Conservation (phyloP, 2,797 vertebrate genomes). For the Geotrypetes seraphini region DNA sequence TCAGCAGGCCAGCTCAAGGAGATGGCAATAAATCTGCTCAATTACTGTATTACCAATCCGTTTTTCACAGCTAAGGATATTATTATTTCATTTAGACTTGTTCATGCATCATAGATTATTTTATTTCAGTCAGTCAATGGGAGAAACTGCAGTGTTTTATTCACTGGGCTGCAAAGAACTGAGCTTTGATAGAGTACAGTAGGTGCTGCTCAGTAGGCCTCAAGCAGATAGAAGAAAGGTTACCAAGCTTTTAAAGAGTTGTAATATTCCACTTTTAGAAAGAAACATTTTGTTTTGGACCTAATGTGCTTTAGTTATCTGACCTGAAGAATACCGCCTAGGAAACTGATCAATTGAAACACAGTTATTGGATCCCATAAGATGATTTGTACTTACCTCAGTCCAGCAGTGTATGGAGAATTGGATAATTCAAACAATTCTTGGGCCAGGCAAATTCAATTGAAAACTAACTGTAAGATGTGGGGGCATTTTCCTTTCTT, state of each 20-base stretch:
- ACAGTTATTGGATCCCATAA: constrained; percentile 80
- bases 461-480: constrained; percentile 61
- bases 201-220: constrained; percentile 30
- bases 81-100: constrained; percentile 97
- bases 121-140: constrained; percentile 92
- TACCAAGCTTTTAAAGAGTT: constrained; percentile 29
- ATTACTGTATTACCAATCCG: constrained; percentile 84
- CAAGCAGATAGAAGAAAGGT: constrained; percentile 24
- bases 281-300: constrained; percentile 39
- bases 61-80: constrained; percentile 92
- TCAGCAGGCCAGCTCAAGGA: constrained; percentile 71
- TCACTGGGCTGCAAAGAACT: constrained; percentile 58
- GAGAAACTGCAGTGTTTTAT: constrained; percentile 82
- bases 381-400: constrained; percentile 85
- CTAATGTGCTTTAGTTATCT: constrained; percentile 73
- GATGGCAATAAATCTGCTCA: constrained; percentile 89
- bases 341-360: constrained; percentile 85
- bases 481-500: constrained; percentile 21
- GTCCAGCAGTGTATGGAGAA: constrained; percentile 77
- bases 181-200: constrained; percentile 60
- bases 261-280: constrained; percentile 30
- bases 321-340: constrained; percentile 65
- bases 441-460: constrained; percentile 74
- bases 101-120: constrained; percentile 93
- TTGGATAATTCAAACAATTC: constrained; percentile 78